Evolutionary conservation across 2,113 vertebrate genomes (phyloP).

Genomic region (Oncorhynchus mykiss): DNA sequence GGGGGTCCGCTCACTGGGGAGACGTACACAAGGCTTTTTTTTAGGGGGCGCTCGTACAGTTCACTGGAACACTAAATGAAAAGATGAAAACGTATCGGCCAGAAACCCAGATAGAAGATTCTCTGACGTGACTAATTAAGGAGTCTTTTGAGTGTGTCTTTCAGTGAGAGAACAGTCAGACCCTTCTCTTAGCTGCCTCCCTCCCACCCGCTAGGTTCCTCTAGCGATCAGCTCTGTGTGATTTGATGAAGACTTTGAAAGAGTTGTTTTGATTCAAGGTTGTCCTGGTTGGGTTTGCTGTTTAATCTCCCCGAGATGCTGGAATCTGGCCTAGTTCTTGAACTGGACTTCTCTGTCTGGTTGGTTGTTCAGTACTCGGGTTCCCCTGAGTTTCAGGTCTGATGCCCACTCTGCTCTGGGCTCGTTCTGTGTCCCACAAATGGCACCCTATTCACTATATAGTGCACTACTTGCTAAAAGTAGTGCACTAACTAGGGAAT

Average conservation of each 20-base stretch:
- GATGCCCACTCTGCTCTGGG: neutral
- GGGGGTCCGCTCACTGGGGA: conserved; percentile 12
- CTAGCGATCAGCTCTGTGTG: conserved; percentile 47
- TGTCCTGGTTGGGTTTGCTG: conserved; percentile 37
- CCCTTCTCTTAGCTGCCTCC: conserved; percentile 33
- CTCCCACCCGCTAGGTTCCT: conserved; percentile 44
- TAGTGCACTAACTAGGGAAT: too few relatives aligned
- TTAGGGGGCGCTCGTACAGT: conserved; percentile 40
- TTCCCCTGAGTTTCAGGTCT: conserved; percentile 35
- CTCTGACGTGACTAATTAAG: conserved; percentile 32
- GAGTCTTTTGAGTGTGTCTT: conserved; percentile 45
- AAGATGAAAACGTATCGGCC: conserved; percentile 26
- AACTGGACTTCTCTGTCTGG: conserved; percentile 26
- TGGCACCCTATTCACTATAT: too few relatives aligned
- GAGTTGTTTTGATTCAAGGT: conserved; percentile 63
- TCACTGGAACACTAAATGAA: conserved; percentile 20
- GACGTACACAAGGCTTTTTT: conserved; percentile 31
- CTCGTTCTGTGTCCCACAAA: too few relatives aligned
- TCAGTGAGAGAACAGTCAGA: conserved; percentile 15
- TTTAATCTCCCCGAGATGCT: conserved; percentile 62
- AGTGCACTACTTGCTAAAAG: too few relatives aligned
- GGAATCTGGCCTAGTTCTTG: conserved; percentile 68
- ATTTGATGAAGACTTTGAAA: conserved; percentile 70
- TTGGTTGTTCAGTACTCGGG: neutral
- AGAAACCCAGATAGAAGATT: conserved; percentile 29